Evolutionary conservation across 1,140 invertebrate species (phyloP), one percentile per base, ranked within the genome.

Genomic region (Lasioglossum baleicum): DNA sequence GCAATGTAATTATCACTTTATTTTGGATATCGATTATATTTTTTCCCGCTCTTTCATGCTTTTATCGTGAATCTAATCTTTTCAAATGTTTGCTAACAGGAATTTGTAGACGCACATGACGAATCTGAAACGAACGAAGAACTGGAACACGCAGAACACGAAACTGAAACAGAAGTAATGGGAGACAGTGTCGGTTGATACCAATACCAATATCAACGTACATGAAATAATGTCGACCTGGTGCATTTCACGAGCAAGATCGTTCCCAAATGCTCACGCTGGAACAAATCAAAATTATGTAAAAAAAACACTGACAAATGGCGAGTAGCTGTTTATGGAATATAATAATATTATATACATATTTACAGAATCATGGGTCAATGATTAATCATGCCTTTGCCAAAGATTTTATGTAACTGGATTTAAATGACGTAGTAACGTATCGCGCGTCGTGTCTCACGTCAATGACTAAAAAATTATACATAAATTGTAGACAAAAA

Each of bases 101-200:
- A 89, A 80, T 90, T 90, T 74, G 81, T 89, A 44, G 88, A 90
- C 64, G 86, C 83, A 40, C 83, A 84, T 42, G 86, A 76, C 42
- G 88, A 90, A 72, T 66, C 74, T 3, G 85, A 88, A 56, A 20
- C 42, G 4, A 85, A 84, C 15, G 81, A 76, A n/a, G 80, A 82
- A 74, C 81, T 81, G 4, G 81, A 83, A 42, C 85, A 86, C 2
- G 67, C 79, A 17, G 80, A 90, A 66, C 79, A 85, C 11, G 77
- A 90, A 40, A 85, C 84, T 42, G 83, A 89, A 80, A 90, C 87
- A 17, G 88, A 91, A 84, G 89, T 90, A 22, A 91, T 91, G 87
- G 90, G 91, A 8, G 91, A 92, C 63, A 92, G 90, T 26, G 90
- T 90, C 26, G 91, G 91, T 89, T 92, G 92, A 92, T 82, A 72